Evolutionary conservation across 2,888 invertebrate genomes (phyloP).

Genomic region (Gonocerus acuteangulatus): DNA sequence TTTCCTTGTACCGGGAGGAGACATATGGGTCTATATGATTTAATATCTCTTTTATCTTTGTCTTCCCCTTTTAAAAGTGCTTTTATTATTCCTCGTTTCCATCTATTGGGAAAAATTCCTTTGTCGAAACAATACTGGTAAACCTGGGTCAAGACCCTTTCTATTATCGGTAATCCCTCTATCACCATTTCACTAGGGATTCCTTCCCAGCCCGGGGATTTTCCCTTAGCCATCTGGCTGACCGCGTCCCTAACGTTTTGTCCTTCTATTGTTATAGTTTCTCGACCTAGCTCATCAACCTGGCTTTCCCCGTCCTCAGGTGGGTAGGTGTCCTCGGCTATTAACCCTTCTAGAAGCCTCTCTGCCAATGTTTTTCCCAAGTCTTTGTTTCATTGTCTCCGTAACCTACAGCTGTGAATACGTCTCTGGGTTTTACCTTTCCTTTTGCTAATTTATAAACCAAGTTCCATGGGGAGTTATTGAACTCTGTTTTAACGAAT

Average conservation of each 20-base stretch:
- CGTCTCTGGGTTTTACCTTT: not conserved
- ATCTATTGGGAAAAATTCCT: not conserved
- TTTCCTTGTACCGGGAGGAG: too few relatives aligned
- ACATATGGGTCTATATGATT: too few relatives aligned
- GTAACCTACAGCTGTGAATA: not conserved
- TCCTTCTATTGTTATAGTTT: not conserved
- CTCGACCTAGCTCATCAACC: not conserved
- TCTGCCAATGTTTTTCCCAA: not conserved
- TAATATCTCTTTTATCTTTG: not conserved
- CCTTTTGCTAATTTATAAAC: not conserved
- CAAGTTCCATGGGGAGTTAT: not conserved
- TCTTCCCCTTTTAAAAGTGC: not conserved
- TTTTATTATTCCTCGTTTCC: not conserved
- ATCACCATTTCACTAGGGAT: not conserved
- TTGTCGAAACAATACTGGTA: not conserved
- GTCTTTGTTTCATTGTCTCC: too few relatives aligned
- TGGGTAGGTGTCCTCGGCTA: too few relatives aligned
- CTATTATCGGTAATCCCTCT: not conserved
- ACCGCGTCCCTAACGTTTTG: not conserved
- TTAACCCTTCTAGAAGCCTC: not conserved
- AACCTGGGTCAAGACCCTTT: not conserved
- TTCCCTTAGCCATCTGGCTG: not conserved
- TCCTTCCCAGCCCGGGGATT: too few relatives aligned
- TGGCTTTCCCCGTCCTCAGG: not conserved
- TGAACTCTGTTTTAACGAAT: not conserved